A percentile compares a stretch with the other conserved stretches of the same genome.
These are phyloP conservation scores for Nothocercus nigrocapillus DNA, from an alignment of 2,113 vertebrate species.

Conservation along the genomic window DNA sequence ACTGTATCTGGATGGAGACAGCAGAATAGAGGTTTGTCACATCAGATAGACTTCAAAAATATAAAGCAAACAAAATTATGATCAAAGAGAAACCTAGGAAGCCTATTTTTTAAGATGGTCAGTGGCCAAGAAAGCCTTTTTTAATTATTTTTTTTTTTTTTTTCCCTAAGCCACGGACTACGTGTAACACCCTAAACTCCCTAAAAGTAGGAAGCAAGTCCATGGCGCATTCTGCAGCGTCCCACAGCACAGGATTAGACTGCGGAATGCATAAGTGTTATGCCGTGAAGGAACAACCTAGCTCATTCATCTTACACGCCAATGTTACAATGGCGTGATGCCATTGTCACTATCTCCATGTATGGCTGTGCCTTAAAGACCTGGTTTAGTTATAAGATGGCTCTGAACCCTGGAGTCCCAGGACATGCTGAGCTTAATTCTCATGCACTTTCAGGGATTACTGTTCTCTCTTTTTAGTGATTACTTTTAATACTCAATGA, in stretches of 20 bases:
- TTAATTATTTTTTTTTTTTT: not conserved
- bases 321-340: not conserved
- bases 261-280: not conserved
- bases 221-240: not conserved
- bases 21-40: not conserved
- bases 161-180: not conserved
- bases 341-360: not conserved
- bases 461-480: not conserved
- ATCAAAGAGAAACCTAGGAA: slow-evolving; percentile 1
- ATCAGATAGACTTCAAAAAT: slow-evolving; percentile 3
- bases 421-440: not conserved
- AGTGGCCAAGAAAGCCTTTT: not conserved
- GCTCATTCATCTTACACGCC: not conserved
- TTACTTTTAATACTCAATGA: not conserved
- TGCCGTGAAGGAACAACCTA: not conserved
- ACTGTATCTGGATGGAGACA: not conserved
- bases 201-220: not conserved
- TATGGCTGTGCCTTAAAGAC: not conserved
- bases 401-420: not conserved
- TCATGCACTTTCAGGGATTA: not conserved
- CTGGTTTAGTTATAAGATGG: not conserved
- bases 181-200: not conserved
- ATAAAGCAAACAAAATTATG: slow-evolving; percentile 3
- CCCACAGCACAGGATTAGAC: not conserved
- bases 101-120: not conserved